Percentiles rank a stretch among this genome's conserved stretches.
phyloP scores from a whole-genome alignment of 1,140 invertebrate species.

The Lasaia peninsularis region DNA sequence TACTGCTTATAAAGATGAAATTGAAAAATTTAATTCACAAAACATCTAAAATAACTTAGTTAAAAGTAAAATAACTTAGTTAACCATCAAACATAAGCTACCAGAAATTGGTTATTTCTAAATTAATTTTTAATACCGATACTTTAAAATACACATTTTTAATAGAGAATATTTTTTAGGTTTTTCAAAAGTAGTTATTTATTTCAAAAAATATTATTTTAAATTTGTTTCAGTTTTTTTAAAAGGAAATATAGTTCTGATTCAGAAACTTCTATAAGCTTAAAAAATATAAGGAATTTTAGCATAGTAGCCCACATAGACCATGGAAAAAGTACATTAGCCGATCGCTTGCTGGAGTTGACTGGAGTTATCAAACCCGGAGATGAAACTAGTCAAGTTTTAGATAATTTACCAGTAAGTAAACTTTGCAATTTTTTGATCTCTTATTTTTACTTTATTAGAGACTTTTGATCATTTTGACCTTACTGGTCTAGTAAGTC shows the following conservation, averaged over 20 bases:
- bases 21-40: neutral
- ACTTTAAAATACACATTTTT: neutral
- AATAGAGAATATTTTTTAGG: neutral
- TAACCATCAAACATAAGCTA: too few relatives aligned
- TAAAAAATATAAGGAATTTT: conserved; percentile 91
- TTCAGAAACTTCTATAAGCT: conserved; percentile 25
- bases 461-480: too few relatives aligned
- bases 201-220: neutral
- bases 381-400: conserved; percentile 85
- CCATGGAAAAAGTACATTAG: conserved; percentile 97
- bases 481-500: too few relatives aligned
- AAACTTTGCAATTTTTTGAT: conserved; percentile 11
- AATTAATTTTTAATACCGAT: too few relatives aligned
- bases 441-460: too few relatives aligned
- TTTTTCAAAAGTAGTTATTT: neutral
- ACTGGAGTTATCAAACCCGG: conserved; percentile 89
- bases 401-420: conserved; percentile 86
- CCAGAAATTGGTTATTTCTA: too few relatives aligned
- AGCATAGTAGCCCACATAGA: conserved; percentile 98
- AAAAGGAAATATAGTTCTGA: conserved; percentile 40
- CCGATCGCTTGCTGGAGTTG: conserved; percentile 93
- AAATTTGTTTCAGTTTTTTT: conserved; percentile 21
- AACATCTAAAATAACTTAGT: too few relatives aligned
- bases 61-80: too few relatives aligned
- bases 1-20: too few relatives aligned